These are phyloP conservation scores for Illadopsis cleaveri DNA, from an alignment of 2,113 vertebrate genomes.

Conservation along the genomic window DNA sequence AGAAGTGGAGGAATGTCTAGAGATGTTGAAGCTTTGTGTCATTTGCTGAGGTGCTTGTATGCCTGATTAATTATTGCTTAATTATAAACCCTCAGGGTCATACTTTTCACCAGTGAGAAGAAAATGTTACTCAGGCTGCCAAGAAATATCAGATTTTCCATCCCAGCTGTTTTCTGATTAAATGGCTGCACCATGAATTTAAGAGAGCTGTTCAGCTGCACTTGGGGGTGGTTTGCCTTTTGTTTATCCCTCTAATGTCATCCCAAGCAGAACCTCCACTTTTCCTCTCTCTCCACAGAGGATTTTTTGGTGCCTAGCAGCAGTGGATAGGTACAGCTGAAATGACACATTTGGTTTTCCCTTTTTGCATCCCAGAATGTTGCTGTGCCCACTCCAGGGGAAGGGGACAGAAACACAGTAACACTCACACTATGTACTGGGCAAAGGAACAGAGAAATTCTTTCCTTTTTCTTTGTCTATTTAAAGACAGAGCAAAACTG, in stretches of 20 bases:
- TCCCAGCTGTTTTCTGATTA: slow-evolving; percentile 47
- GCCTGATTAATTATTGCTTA: slow-evolving; percentile 59
- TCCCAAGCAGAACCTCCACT: background rate
- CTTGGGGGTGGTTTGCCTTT: slow-evolving; percentile 7
- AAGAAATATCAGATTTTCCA: slow-evolving; percentile 62
- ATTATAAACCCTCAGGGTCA: slow-evolving; percentile 43
- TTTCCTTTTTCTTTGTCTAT: background rate
- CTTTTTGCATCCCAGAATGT: background rate
- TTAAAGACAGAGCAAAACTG: background rate
- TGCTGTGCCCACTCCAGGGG: background rate
- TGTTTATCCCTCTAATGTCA: background rate
- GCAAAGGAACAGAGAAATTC: background rate
- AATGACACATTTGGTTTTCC: background rate
- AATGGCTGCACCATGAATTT: slow-evolving; percentile 18
- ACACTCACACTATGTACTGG: background rate
- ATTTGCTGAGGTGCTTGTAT: slow-evolving; percentile 36
- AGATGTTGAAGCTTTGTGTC: slow-evolving; percentile 26
- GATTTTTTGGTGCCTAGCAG: background rate
- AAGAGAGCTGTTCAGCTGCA: slow-evolving; percentile 29
- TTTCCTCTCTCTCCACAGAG: background rate
- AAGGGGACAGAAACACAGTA: background rate
- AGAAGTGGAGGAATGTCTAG: slow-evolving; percentile 23
- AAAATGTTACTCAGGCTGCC: background rate
- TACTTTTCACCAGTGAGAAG: slow-evolving; percentile 37
- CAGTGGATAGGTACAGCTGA: background rate